phyloP scores from a whole-genome alignment of 2,888 invertebrate species.

The Nymphalis urticae region DNA sequence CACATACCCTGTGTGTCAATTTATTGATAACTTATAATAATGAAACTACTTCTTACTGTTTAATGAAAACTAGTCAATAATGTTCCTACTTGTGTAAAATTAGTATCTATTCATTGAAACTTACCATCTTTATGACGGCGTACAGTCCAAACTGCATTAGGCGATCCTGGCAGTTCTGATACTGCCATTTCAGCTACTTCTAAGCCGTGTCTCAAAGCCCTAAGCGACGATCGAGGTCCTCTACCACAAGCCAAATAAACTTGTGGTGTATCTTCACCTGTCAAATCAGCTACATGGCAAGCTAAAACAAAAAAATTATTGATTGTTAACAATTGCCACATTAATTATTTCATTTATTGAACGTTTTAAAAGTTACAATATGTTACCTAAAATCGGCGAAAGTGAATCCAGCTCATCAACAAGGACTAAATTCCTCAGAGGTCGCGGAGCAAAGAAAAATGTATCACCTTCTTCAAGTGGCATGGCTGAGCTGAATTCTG shows the following conservation, averaged over 20 bases:
- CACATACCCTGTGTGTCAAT: constrained; percentile 50
- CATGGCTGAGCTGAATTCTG: constrained; percentile 99
- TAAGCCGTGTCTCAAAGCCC: constrained; percentile 97
- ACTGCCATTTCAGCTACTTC: constrained; percentile 99
- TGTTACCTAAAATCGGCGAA: constrained; percentile 92
- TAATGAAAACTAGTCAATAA: background rate
- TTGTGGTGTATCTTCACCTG: constrained; percentile 99
- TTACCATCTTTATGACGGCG: constrained; percentile 97
- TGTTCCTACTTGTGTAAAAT: background rate
- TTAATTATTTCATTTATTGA: constrained; percentile 57
- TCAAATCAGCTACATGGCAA: constrained; percentile 95
- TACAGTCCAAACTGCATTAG: constrained; percentile 99
- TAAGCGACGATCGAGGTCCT: constrained; percentile 95
- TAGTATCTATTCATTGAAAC: constrained; percentile 52
- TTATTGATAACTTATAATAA: background rate
- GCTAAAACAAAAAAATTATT: constrained; percentile 64
- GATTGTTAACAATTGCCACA: constrained; percentile 78
- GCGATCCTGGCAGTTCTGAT: constrained; percentile 99
- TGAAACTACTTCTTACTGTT: constrained; percentile 4
- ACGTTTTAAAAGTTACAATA: background rate
- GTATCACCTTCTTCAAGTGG: constrained; percentile 99
- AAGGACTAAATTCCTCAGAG: constrained; percentile 95
- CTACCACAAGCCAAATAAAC: constrained; percentile 97
- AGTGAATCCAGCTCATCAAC: constrained; percentile 98
- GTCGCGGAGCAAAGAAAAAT: constrained; percentile 98